phyloP scores from a whole-genome alignment of 2,797 vertebrate genomes.

The Sebastes oblongus region DNA sequence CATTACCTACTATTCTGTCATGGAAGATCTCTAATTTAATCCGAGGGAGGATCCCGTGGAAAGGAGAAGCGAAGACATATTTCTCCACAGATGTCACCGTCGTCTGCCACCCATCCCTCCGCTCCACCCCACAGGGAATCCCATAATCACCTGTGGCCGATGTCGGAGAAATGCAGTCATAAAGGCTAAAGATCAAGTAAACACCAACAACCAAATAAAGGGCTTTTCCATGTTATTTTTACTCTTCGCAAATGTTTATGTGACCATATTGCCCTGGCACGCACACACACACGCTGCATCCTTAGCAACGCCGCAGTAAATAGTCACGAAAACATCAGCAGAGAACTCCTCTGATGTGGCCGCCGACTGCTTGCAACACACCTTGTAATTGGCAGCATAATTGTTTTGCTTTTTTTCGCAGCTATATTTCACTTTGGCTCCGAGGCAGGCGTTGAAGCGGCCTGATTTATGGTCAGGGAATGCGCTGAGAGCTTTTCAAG shows the following conservation, averaged over 20 bases:
- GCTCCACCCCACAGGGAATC: constrained; percentile 46
- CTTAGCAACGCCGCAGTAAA: constrained; percentile 71
- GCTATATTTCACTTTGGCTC: constrained; percentile 63
- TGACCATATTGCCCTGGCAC: constrained; percentile 48
- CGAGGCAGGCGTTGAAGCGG: constrained; percentile 36
- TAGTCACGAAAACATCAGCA: constrained; percentile 54
- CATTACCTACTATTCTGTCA: constrained; percentile 40
- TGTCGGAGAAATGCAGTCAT: constrained; percentile 57
- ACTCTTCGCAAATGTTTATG: constrained; percentile 61
- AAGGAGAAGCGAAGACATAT: constrained; percentile 38
- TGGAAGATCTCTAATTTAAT: constrained; percentile 48
- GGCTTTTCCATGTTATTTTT: constrained; percentile 69
- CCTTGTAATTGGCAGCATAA: constrained; percentile 74
- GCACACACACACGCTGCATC: constrained; percentile 45
- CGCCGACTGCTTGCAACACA: constrained; percentile 59
- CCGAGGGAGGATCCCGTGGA: constrained; percentile 29
- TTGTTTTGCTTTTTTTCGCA: constrained; percentile 68
- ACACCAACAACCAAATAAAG: constrained; percentile 63
- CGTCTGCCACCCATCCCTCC: constrained; percentile 29
- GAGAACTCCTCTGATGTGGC: constrained; percentile 59
- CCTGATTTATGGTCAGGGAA: constrained; percentile 62
- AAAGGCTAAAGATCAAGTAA: constrained; percentile 51
- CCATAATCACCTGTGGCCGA: constrained; percentile 63
- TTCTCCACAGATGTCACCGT: constrained; percentile 54
- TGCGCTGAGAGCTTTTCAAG: constrained; percentile 63